These are phyloP conservation scores for Onthophagus taurus DNA, from an alignment of 1,140 invertebrate species.

Conservation along the genomic window DNA sequence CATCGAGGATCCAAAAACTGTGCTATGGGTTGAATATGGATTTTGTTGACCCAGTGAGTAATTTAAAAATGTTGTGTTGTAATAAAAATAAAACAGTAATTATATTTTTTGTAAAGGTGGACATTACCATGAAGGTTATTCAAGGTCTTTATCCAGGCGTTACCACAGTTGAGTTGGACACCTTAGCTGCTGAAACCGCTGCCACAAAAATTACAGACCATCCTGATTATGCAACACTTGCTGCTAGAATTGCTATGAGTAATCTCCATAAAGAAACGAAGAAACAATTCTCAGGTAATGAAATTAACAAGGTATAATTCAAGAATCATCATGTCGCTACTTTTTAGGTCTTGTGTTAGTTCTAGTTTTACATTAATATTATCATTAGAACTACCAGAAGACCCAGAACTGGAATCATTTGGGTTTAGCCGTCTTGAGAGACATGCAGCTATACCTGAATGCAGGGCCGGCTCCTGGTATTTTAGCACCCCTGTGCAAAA, in stretches of 20 bases:
- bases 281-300: conserved; percentile 75
- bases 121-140: conserved; percentile 83
- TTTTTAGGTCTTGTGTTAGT: too few relatives aligned
- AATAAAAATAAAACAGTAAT: background rate
- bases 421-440: too few relatives aligned
- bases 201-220: conserved; percentile 94
- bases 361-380: too few relatives aligned
- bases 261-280: conserved; percentile 97
- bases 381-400: too few relatives aligned
- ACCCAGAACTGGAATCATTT: too few relatives aligned
- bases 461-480: too few relatives aligned
- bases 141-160: conserved; percentile 92
- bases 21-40: conserved; percentile 95
- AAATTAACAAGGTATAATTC: too few relatives aligned
- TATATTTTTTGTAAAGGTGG: conserved; percentile 43
- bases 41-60: conserved; percentile 90
- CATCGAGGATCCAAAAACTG: conserved; percentile 86
- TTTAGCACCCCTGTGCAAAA: too few relatives aligned
- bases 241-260: conserved; percentile 91
- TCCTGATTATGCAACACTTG: conserved; percentile 93
- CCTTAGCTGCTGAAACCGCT: conserved; percentile 92
- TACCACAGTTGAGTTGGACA: conserved; percentile 93
- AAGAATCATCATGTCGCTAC: too few relatives aligned
- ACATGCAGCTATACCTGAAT: too few relatives aligned
- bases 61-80: background rate